Evolutionary conservation across 2,797 vertebrate species (phyloP).

Genomic region (Hippopotamyrus pictus): DNA sequence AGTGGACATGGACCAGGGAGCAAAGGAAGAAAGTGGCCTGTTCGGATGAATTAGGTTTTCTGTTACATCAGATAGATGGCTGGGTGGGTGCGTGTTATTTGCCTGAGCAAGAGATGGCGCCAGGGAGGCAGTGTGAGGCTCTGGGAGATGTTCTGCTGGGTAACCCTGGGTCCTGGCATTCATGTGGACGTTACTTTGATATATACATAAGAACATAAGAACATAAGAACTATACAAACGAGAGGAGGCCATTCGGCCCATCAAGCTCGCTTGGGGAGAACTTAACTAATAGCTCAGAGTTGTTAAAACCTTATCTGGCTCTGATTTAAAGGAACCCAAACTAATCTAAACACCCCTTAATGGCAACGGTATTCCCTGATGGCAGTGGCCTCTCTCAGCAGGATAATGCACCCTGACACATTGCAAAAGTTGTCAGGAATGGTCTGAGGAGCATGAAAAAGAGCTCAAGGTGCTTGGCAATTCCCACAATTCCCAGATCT

Average conservation of each 20-base stretch:
- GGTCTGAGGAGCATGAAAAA: neutral
- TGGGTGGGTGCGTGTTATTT: neutral
- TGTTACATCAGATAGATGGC: neutral
- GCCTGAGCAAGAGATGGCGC: neutral
- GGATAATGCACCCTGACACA: neutral
- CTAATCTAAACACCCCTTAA: neutral
- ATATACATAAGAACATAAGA: no score
- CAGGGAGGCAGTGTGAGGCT: neutral
- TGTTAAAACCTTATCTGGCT: no score
- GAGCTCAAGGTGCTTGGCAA: neutral
- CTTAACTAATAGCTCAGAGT: no score
- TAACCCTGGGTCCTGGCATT: neutral
- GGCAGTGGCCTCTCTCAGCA: neutral
- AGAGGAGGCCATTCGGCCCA: no score
- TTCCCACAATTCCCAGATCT: neutral
- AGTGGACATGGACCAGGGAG: neutral
- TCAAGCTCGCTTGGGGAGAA: no score
- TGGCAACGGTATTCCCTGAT: neutral
- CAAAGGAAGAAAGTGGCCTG: neutral
- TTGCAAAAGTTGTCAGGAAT: neutral
- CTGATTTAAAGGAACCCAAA: no score
- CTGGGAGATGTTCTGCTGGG: neutral
- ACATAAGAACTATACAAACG: no score
- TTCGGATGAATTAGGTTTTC: neutral
- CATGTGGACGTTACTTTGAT: neutral